Evolutionary conservation across 2,113 vertebrate species (phyloP).

Genomic region (Puffinus mauretanicus): DNA sequence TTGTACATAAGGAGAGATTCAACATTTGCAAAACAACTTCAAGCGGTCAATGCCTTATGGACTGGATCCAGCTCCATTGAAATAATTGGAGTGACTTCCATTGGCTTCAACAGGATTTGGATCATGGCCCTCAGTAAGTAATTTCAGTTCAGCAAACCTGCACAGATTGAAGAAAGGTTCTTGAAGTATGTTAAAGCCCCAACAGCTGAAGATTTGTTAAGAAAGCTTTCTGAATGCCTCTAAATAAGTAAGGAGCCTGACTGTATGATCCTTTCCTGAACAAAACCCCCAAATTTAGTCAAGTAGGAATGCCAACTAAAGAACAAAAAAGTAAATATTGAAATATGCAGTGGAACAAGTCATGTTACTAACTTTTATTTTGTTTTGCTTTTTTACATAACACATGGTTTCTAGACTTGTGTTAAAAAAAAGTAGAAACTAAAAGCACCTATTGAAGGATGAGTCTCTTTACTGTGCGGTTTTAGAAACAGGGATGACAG

Average conservation of each 20-base stretch:
- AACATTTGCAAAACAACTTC: slow-evolving; percentile 1
- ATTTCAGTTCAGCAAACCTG: slow-evolving; percentile 22
- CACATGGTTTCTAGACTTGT: neutral
- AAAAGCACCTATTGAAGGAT: neutral
- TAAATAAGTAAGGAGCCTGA: neutral
- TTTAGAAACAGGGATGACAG: neutral
- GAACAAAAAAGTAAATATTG: neutral
- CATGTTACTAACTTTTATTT: neutral
- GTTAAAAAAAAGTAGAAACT: neutral
- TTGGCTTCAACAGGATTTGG: slow-evolving; percentile 2
- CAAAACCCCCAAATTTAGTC: neutral
- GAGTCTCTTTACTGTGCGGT: neutral
- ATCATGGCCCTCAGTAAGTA: neutral
- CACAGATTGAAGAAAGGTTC: neutral
- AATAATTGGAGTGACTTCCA: slow-evolving; percentile 22
- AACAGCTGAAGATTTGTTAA: neutral
- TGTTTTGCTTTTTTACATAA: neutral
- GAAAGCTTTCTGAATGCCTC: neutral
- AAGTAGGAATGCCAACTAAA: neutral
- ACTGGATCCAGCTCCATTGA: neutral
- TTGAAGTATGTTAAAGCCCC: neutral
- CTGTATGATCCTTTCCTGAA: neutral
- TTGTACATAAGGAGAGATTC: neutral
- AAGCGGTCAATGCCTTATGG: neutral
- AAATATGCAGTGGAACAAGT: neutral